A percentile compares a stretch with the other conserved stretches of the same genome.
These are phyloP conservation scores for Halocynthia roretzi DNA, from an alignment of 23 tunicate species.

Conservation along the genomic window DNA sequence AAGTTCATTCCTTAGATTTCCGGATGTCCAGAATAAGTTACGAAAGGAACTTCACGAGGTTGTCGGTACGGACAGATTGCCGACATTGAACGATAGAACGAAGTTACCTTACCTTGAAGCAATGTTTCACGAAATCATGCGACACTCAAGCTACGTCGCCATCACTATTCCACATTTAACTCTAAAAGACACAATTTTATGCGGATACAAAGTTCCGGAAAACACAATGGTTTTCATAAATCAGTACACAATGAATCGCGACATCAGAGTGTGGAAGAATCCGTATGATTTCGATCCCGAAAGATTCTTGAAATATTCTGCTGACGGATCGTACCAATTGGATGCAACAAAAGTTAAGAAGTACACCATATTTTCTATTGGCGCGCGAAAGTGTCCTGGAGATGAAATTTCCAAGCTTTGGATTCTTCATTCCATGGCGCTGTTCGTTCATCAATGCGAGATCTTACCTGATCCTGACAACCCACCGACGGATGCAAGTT, in stretches of 20 bases:
- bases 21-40: conserved; percentile 14
- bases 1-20: conserved; percentile 8
- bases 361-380: conserved; percentile 37
- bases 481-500: conserved; percentile 24
- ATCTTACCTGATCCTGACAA: conserved; percentile 17
- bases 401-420: conserved; percentile 26
- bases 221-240: conserved; percentile 44
- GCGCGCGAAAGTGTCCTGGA: conserved; percentile 53
- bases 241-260: conserved; percentile 42
- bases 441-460: conserved; percentile 28
- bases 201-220: conserved; percentile 25
- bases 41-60: conserved; percentile 22
- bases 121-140: conserved; percentile 37
- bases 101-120: conserved; percentile 41
- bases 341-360: conserved; percentile 16
- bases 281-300: conserved; percentile 38
- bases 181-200: conserved; percentile 10
- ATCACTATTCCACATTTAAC: conserved; percentile 42
- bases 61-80: conserved; percentile 32
- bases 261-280: conserved; percentile 23
- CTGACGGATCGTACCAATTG: conserved; percentile 7
- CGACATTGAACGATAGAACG: conserved; percentile 27
- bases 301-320: conserved; percentile 24
- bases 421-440: conserved; percentile 27
- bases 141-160: conserved; percentile 28